Percentiles rank a stretch among this genome's conserved stretches.
Evolutionary conservation across 2,113 vertebrate species (phyloP).

Genomic region (Phrynosoma platyrhinos): DNA sequence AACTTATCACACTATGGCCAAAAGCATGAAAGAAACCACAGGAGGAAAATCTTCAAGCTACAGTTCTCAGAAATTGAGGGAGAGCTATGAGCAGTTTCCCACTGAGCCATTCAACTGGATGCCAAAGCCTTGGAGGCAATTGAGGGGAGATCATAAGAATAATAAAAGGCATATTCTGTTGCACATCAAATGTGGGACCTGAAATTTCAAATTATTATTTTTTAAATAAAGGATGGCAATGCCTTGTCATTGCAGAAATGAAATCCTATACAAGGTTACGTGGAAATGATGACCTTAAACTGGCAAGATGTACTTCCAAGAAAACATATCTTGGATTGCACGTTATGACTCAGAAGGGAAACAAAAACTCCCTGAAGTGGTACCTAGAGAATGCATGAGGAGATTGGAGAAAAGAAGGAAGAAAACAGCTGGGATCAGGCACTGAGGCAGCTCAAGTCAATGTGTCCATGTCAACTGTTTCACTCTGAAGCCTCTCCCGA

Average conservation of each 20-base stretch:
- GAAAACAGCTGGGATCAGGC: neutral
- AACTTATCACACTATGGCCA: neutral
- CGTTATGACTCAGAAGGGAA: slow-evolving; percentile 28
- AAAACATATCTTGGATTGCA: neutral
- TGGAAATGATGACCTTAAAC: neutral
- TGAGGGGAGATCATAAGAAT: neutral
- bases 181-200: neutral
- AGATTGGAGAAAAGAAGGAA: neutral
- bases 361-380: neutral
- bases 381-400: neutral
- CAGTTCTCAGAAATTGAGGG: neutral
- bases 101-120: neutral
- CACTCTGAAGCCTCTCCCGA: neutral
- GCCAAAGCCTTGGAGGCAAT: neutral
- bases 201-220: neutral
- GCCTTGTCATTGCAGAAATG: neutral
- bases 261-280: neutral
- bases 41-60: neutral
- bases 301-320: slow-evolving; percentile 12
- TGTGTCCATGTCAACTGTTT: neutral
- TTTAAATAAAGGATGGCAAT: neutral
- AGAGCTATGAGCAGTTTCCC: neutral
- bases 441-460: neutral
- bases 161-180: neutral
- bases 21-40: neutral